Base-by-base conservation (phyloP, 2,888 invertebrate species). In the Chrysolina haemoptera region DNA sequence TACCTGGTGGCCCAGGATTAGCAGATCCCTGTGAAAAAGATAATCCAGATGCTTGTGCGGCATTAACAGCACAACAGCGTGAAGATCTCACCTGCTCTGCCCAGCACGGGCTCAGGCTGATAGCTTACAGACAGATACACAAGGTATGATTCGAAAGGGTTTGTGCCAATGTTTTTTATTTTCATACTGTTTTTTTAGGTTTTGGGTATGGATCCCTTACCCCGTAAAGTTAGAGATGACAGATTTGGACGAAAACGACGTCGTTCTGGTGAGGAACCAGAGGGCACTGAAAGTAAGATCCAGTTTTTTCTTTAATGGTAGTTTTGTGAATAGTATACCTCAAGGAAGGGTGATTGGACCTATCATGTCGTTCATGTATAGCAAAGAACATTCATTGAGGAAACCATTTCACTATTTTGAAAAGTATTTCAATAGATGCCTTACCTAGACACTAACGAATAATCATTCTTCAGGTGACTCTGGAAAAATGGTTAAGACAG, bases 21-120 rank as follows among this genome's bases (percentile, higher is more conserved):
- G 90, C 96, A 50, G 99, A 99, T 91, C 99, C 99, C 6, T 99
- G 99, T 89, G 99, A 99, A 89, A 98, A 98, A 89, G 98, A 98
- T 71, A 88, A 85, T 64, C 88, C 88, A 78, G 98, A 99, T 89
- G 98, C 98, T n/a, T 91, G 98, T 70, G 93, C 93, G 16, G 93
- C 93, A 75, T 90, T 99, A 84, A 93, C 95, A 20, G 93, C 95
- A 59, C 98, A 98, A 87, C 96, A 98, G 86, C 92, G 98, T 77
- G 98, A 99, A 89, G 98, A 99, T 88, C 92, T 99, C 82, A 99
- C 99, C 4, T 95, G 97, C 35, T 97, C 96, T 71, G 98, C 98
- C 55, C 99, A 98, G 87, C 95, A 97, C 88, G 97, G 97, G 77
- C 90, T 99, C 79, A 92, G 99, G 83, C 92, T 97, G 83, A 95